A percentile compares a stretch with the other conserved stretches of the same genome.
Evolutionary conservation across 1,140 invertebrate genomes (phyloP).

Genomic region (Steinernema feltiae): DNA sequence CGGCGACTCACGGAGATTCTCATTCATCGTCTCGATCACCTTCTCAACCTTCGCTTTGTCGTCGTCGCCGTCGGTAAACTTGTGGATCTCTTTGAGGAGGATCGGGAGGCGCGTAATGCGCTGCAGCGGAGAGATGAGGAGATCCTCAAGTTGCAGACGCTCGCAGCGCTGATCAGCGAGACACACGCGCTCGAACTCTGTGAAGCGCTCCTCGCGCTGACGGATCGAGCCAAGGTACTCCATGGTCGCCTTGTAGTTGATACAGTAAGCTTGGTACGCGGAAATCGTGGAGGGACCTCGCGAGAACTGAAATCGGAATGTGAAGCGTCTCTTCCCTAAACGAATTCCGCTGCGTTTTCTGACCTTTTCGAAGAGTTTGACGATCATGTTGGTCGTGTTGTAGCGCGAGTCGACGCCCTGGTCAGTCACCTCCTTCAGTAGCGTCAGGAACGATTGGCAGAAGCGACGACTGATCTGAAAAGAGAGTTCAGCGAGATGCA

Average conservation of each 20-base stretch:
- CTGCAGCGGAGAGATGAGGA: constrained; percentile 68
- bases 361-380: constrained; percentile 66
- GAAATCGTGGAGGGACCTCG: constrained; percentile 55
- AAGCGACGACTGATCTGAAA: constrained; percentile 67
- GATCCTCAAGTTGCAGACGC: constrained; percentile 67
- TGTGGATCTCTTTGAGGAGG: constrained; percentile 65
- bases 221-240: constrained; percentile 52
- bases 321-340: background rate
- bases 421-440: constrained; percentile 63
- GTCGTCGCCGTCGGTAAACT: constrained; percentile 63
- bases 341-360: constrained; percentile 24
- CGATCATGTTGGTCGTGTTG: constrained; percentile 63
- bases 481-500: background rate
- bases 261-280: constrained; percentile 48
- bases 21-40: constrained; percentile 66
- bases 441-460: constrained; percentile 67
- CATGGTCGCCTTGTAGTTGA: constrained; percentile 48
- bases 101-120: constrained; percentile 69
- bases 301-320: constrained; percentile 44
- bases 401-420: constrained; percentile 59
- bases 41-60: constrained; percentile 63
- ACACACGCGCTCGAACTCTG: constrained; percentile 59
- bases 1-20: constrained; percentile 64
- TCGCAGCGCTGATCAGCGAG: constrained; percentile 66
- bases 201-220: constrained; percentile 52